Conservation (phyloP, 2,797 vertebrate species). For the Brachymystax lenok region DNA sequence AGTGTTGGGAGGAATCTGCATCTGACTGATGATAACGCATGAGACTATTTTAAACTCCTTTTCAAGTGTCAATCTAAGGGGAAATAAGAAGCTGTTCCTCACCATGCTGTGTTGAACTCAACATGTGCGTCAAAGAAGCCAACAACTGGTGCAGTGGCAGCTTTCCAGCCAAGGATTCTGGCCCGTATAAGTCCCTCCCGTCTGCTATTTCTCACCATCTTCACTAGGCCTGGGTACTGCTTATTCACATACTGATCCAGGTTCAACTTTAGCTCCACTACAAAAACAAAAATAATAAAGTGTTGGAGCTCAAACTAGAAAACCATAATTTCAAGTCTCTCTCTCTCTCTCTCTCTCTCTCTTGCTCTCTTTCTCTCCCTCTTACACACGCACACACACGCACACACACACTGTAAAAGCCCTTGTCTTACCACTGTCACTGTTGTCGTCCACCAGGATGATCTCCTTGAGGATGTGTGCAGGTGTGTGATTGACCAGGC, state of each 20-base stretch:
- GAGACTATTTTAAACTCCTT: not conserved
- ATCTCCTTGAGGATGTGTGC: constrained; percentile 13
- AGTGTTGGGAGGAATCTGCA: not conserved
- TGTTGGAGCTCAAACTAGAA: not conserved
- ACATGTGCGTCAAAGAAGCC: constrained; percentile 84
- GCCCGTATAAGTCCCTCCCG: constrained; percentile 81
- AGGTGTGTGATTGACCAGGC: constrained; percentile 22
- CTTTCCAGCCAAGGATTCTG: constrained; percentile 82
- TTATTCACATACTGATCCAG: constrained; percentile 81
- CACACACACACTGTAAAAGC: not conserved
- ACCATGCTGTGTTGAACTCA: constrained; percentile 84
- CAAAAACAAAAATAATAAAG: not conserved
- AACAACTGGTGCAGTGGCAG: constrained; percentile 75
- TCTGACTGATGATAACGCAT: not conserved
- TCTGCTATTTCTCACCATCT: constrained; percentile 80
- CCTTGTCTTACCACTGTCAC: constrained; percentile 10
- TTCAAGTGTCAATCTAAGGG: not conserved
- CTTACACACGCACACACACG: not conserved
- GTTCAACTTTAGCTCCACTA: constrained; percentile 79
- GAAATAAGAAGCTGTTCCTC: constrained; percentile 60
- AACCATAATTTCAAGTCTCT: not conserved
- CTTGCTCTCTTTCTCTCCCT: not conserved
- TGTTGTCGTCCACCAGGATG: constrained; percentile 12
- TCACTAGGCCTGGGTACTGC: constrained; percentile 80
- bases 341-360: not conserved